Evolutionary conservation across 2,113 vertebrate species (phyloP).

Genomic region (Romanogobio albipinnatus): DNA sequence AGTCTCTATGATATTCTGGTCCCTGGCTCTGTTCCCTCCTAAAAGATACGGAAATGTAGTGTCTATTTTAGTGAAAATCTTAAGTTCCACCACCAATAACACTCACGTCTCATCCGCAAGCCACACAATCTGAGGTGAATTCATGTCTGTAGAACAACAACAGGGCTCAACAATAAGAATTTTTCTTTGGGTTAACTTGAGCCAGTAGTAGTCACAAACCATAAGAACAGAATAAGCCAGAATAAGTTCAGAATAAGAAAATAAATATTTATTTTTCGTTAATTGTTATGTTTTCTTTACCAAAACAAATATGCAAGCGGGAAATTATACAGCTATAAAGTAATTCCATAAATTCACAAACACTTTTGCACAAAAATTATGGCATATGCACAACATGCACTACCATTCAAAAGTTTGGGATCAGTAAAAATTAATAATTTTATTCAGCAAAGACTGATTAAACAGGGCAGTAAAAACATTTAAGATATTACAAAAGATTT

Average conservation of each 20-base stretch:
- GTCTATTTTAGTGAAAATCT: background rate
- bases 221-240: too few species aligned
- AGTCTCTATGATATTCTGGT: background rate
- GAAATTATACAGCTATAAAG: background rate
- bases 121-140: background rate
- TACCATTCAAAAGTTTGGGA: background rate
- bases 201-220: background rate
- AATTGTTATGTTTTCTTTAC: background rate
- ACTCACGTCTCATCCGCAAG: background rate
- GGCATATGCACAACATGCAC: background rate
- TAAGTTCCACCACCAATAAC: background rate
- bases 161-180: background rate
- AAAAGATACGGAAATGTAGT: background rate
- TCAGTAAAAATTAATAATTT: background rate
- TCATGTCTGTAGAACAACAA: background rate
- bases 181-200: background rate
- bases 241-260: too few species aligned
- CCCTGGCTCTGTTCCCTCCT: background rate
- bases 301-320: background rate
- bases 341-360: background rate
- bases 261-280: background rate
- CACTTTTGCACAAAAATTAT: background rate
- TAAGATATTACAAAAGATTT: background rate
- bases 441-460: background rate
- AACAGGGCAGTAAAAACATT: background rate